Percentiles rank a stretch among this genome's conserved stretches.
phyloP scores from a whole-genome alignment of 2,797 vertebrate species.

The Acanthurus tractus region DNA sequence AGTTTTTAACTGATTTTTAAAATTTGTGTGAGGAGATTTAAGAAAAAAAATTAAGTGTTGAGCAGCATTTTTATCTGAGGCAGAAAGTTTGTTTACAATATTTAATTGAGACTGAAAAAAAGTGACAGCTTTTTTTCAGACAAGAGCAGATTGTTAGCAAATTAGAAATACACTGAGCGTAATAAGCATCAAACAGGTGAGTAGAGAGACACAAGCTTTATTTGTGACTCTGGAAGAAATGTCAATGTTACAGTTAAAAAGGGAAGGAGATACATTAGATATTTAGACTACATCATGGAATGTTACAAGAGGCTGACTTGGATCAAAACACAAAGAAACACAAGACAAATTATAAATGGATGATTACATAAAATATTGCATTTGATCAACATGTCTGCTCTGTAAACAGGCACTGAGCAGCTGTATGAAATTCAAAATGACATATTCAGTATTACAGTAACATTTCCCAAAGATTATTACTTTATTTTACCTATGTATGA shows the following conservation, averaged over 20 bases:
- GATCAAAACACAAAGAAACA: slow-evolving; percentile 63
- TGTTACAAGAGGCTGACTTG: slow-evolving; percentile 72
- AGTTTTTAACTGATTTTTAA: slow-evolving; percentile 2
- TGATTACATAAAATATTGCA: slow-evolving; percentile 75
- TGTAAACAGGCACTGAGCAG: slow-evolving; percentile 65
- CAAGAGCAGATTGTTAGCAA: background rate
- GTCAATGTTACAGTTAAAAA: slow-evolving; percentile 72
- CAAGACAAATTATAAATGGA: slow-evolving; percentile 51
- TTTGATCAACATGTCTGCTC: slow-evolving; percentile 69
- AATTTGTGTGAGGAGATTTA: slow-evolving; percentile 5
- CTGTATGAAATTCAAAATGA: slow-evolving; percentile 58
- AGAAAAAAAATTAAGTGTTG: background rate
- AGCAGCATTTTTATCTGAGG: background rate
- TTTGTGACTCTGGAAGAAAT: slow-evolving; percentile 74
- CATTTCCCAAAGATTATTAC: slow-evolving; percentile 53
- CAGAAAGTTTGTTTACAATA: slow-evolving; percentile 45
- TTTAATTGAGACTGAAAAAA: slow-evolving; percentile 1
- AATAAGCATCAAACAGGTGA: slow-evolving; percentile 58
- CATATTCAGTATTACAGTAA: slow-evolving; percentile 54
- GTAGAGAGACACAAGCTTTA: slow-evolving; percentile 73
- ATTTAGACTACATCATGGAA: slow-evolving; percentile 76
- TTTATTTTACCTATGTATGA: slow-evolving; percentile 55
- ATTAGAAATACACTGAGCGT: slow-evolving; percentile 5
- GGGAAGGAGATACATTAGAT: slow-evolving; percentile 44
- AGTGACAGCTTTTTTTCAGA: background rate